Evolutionary conservation across 2,888 invertebrate genomes (phyloP), one percentile per base, ranked within the genome.

Genomic region (Synergus gifuensis): DNA sequence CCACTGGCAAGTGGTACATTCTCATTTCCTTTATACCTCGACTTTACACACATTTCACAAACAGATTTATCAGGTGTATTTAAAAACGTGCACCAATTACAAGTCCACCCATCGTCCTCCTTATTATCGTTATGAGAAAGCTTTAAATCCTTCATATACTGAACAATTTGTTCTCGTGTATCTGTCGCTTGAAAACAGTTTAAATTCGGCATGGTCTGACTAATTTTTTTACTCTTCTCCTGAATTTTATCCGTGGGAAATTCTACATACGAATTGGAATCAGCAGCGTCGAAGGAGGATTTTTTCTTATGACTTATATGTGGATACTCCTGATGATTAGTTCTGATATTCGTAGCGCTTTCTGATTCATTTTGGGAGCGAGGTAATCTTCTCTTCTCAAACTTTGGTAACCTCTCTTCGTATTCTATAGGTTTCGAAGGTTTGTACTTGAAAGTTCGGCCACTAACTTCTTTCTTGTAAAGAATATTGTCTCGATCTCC

Each of bases 11-110:
- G 92, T 0, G 96, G 95, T 82, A 94, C 93, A 40, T 94, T 93
- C 86, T 95, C 95, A 7, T 94, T 94, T 0, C 95, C 95, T 69
- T 90, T 91, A 67, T 90, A 90, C 78, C 93, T 93, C 0, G 95
- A 95, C 89, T 96, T 96, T 36, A 95, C 94, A 87, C 96, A 96
- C 94, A 96, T 96, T 83, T 96, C 96, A 89, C 96, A 97, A 36
- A 95, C 95, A 14, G 94, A 93, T 36, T 91, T 90, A 0, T 89
- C 86, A 0, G 90, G 87, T 3, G 91, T 91, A 88, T 97, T 97
- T 16, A 95, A 90, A 89, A 93, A 96, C 0, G 97, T 97, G 91
- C 97, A 97, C 0, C 94, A 94, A 0, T 93, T 93, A 89, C 96
- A 97, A 82, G 95, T 94, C 97, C 96, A 97, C 18, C 82, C 78